Base-by-base conservation (phyloP, 2,113 vertebrate genomes). In the Copsychus sechellarum region DNA sequence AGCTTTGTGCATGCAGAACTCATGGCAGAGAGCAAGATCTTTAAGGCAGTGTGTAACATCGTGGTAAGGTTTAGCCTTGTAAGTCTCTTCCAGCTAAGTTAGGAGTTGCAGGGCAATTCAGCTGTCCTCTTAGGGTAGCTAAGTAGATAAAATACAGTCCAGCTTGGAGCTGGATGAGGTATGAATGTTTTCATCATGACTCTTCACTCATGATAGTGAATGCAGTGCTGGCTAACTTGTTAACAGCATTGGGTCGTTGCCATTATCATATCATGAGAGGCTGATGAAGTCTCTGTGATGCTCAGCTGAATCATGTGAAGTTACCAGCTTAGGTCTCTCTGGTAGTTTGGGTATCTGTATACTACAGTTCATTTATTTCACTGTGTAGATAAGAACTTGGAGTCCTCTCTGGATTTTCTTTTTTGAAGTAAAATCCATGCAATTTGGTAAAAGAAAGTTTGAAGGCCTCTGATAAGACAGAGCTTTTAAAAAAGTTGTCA, bases 221-320 rank as follows among this genome's bases (percentile, higher is more conserved):
- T n/a, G 14, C 42, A 43, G 6, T 74, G 11, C 45, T 73, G 5
- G 5, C 31, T 73, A 70, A 26, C 9, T 73, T 29, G 21, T 40
- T 86, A 38, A 47, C 12, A 64, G 38, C 16, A 13, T 2, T 42
- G 58, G 7, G 29, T 60, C 29, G 4, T 50, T 71, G 81, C 36
- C 23, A 3, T 64, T 72, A 14, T 16, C 18, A 21, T 60, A 43
- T 92, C 0, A 0, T 31, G 67, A 13, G 1, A 14, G 67, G 33
- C 56, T 82, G 65, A 10, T 70, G 43, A 61, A 12, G 24, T 70
- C 57, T 69, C 14, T 23, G 48, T 50, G 58, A 23, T 83, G 53
- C 77, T 64, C 48, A 36, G 38, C 34, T 76, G 62, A 76, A n/a
- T 51, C 4, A 4, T 9, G 22, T 58, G 66, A 66, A 40, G 3